Percentiles rank a stretch among this genome's conserved stretches.
Evolutionary conservation across 2,888 invertebrate species (phyloP).

Genomic region (Morpho deidamia): DNA sequence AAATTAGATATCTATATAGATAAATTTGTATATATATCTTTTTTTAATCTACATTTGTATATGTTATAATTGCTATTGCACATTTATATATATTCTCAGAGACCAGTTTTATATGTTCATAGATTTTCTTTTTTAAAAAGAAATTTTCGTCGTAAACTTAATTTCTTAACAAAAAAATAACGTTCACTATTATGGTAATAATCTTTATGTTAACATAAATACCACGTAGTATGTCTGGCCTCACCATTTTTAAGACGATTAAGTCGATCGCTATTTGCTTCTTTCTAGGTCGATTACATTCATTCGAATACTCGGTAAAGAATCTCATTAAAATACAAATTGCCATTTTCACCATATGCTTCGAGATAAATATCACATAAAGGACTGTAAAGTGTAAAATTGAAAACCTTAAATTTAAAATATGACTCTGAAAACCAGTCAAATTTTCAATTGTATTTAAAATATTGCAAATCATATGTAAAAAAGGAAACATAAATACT

Average conservation of each 20-base stretch:
- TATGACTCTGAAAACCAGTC: too few relatives aligned
- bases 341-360: conserved; percentile 2
- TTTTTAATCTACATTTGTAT: too few relatives aligned
- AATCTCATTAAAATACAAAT: background rate
- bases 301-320: conserved; percentile 4
- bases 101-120: background rate
- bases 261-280: conserved; percentile 19
- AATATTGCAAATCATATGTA: too few relatives aligned
- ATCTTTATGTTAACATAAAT: conserved; percentile 22
- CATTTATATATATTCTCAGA: too few relatives aligned
- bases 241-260: conserved; percentile 21
- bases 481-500: too few relatives aligned
- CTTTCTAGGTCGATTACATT: conserved; percentile 18
- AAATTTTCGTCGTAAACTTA: background rate
- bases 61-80: too few relatives aligned
- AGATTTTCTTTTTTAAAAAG: background rate
- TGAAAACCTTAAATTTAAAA: too few relatives aligned
- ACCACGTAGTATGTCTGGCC: conserved; percentile 19
- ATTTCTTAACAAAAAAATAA: conserved; percentile 14
- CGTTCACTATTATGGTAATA: conserved; percentile 23
- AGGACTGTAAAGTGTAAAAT: too few relatives aligned
- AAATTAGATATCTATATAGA: too few relatives aligned
- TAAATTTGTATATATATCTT: too few relatives aligned
- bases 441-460: too few relatives aligned
- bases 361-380: too few relatives aligned